Evolutionary conservation across 2,888 invertebrate species (phyloP).

Genomic region (Bombylius major): DNA sequence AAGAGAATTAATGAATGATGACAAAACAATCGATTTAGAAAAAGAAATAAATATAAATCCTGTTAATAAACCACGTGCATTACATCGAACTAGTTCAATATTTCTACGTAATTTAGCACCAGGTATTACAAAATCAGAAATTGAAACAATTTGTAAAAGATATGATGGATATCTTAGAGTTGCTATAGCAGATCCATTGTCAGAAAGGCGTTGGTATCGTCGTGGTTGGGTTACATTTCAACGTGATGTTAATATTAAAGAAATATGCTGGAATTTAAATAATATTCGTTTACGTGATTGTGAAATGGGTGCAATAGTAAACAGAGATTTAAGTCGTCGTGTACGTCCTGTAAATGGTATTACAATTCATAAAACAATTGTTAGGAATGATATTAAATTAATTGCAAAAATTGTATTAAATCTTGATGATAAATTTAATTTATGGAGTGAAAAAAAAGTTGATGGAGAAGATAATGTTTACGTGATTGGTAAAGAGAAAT

Average conservation of each 20-base stretch:
- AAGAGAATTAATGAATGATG: slow-evolving; percentile 15
- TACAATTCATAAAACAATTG: slow-evolving; percentile 75
- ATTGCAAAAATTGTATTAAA: slow-evolving; percentile 85
- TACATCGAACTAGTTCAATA: slow-evolving; percentile 94
- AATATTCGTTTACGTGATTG: slow-evolving; percentile 56
- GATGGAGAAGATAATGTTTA: slow-evolving; percentile 12
- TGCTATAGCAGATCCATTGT: slow-evolving; percentile 92
- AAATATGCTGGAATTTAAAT: slow-evolving; percentile 98
- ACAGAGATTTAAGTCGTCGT: slow-evolving; percentile 87
- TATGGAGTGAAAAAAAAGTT: slow-evolving; percentile 50
- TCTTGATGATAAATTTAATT: slow-evolving; percentile 68
- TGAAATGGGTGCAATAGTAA: slow-evolving; percentile 69
- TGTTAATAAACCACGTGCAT: slow-evolving; percentile 44
- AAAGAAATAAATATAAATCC: slow-evolving; percentile 38
- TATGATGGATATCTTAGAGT: slow-evolving; percentile 91
- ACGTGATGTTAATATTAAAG: slow-evolving; percentile 93
- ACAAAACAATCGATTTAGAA: slow-evolving; percentile 37
- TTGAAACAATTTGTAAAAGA: slow-evolving; percentile 87
- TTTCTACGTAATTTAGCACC: slow-evolving; percentile 93
- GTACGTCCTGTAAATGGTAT: slow-evolving; percentile 86
- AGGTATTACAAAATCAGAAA: slow-evolving; percentile 90
- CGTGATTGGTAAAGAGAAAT: slow-evolving; percentile 11
- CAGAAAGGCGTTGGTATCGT: slow-evolving; percentile 90
- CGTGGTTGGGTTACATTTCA: slow-evolving; percentile 98
- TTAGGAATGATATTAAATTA: slow-evolving; percentile 82